Evolutionary conservation across 2,888 invertebrate species (phyloP).

Genomic region (Tipula unca): DNA sequence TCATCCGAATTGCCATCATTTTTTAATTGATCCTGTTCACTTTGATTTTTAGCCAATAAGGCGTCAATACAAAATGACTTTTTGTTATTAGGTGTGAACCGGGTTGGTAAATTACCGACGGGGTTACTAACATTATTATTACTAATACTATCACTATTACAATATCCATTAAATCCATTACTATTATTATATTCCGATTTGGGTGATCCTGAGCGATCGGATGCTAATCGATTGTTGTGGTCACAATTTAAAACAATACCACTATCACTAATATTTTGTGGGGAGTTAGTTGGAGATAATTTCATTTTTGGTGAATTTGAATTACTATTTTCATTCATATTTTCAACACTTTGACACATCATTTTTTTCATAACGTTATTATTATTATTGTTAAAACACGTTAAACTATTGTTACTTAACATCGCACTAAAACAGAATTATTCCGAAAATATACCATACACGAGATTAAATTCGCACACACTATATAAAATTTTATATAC

Average conservation of each 20-base stretch:
- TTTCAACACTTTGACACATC: neutral
- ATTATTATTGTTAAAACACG: neutral
- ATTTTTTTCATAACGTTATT: neutral
- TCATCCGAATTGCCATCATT: neutral
- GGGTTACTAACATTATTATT: neutral
- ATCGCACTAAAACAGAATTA: neutral
- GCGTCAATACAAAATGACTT: conserved; percentile 85
- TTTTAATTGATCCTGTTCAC: conserved; percentile 28
- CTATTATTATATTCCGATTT: neutral
- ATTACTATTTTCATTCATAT: neutral
- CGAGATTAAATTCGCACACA: neutral
- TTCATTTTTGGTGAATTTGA: neutral
- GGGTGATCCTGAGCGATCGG: neutral
- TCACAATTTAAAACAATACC: neutral
- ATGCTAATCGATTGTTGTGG: neutral
- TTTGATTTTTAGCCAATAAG: conserved; percentile 56
- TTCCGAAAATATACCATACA: neutral
- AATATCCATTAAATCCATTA: neutral
- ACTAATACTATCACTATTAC: neutral
- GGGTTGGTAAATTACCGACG: conserved; percentile 26
- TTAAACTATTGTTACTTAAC: neutral
- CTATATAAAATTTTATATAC: neutral
- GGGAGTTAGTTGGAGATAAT: neutral
- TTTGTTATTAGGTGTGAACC: neutral
- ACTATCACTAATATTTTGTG: neutral